These are phyloP conservation scores for Monopterus albus DNA, from an alignment of 2,113 vertebrate genomes.

Conservation along the genomic window DNA sequence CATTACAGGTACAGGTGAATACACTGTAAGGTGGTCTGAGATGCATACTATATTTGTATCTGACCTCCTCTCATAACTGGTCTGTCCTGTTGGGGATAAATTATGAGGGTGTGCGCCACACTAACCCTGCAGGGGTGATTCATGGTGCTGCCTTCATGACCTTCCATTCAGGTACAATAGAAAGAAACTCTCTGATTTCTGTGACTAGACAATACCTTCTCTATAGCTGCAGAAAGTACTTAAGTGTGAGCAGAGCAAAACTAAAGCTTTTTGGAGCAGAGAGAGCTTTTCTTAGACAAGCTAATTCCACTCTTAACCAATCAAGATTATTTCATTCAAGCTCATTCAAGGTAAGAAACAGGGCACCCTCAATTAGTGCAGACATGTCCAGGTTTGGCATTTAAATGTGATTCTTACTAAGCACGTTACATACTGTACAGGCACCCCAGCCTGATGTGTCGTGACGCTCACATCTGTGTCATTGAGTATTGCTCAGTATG, in stretches of 20 bases:
- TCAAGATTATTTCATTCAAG: no score
- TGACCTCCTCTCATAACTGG: slow-evolving; percentile 63
- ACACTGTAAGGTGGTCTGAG: slow-evolving; percentile 8
- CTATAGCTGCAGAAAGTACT: neutral
- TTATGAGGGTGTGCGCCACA: slow-evolving; percentile 62
- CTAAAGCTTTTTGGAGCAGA: neutral
- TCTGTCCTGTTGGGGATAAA: slow-evolving; percentile 72
- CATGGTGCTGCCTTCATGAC: slow-evolving; percentile 76
- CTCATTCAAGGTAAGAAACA: no score
- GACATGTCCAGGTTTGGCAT: neutral
- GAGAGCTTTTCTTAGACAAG: neutral
- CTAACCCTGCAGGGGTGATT: slow-evolving; percentile 73
- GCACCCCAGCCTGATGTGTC: no score
- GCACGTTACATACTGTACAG: slow-evolving; percentile 25
- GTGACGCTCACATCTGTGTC: slow-evolving; percentile 13
- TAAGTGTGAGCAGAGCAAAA: neutral
- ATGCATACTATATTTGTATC: slow-evolving; percentile 49
- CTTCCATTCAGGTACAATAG: slow-evolving; percentile 74
- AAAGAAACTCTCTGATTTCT: slow-evolving; percentile 54
- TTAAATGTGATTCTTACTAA: slow-evolving; percentile 23
- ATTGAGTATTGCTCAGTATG: no score
- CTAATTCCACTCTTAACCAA: neutral
- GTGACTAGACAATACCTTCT: slow-evolving; percentile 8
- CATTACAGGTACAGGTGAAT: slow-evolving; percentile 21
- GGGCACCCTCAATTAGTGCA: no score